Base-by-base conservation (phyloP, 2,113 vertebrate species). In the Mesembrinibis cayennensis region DNA sequence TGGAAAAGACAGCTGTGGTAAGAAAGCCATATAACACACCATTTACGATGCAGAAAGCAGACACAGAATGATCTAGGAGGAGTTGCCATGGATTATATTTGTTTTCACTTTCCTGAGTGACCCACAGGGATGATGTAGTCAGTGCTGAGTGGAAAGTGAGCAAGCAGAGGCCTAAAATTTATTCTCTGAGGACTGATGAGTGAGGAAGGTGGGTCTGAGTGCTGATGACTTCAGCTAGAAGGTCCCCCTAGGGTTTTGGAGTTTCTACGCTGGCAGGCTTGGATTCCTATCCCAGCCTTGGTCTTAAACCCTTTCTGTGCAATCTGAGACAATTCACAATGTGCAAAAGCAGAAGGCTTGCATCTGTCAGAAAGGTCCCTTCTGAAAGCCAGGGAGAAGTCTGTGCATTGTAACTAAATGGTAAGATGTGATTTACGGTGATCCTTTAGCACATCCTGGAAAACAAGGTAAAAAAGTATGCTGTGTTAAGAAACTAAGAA, bases 81-180 rank as follows among this genome's bases (percentile, higher is more conserved):
- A 30, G 79, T 94, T 95, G 67, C 72, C 42, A 92, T 83, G 93
- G 63, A 34, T 63, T 92, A 0, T 83, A 91, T 94, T 94, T 97
- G 79, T 92, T 95, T 96, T 83, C 3, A 1, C 80, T 92, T 95
- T 95, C 89, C 70, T 92, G 55, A 92, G 50, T 81, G 95, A 94
- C 55, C 76, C 69, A 74, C 67, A 89, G 59, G 72, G 67, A 92
- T 91, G 86, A 91, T 77, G 71, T 90, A 97, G 93, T 93, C 86
- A 73, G 55, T 74, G 34, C 86, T 92, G 91, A 95, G 82, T 83
- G 83, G 63, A 95, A 94, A 94, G 50, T 50, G 72, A 95, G 55
- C 11, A 73, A 74, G 55, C 25, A 89, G 80, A 92, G 89, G 50
- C 89, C 86, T 91, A 73, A 55, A 73, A 83, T 90, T 82, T 87